Evolutionary conservation across 1,140 invertebrate species (phyloP), one percentile per base, ranked within the genome.

Genomic region (Wasmannia auropunctata): DNA sequence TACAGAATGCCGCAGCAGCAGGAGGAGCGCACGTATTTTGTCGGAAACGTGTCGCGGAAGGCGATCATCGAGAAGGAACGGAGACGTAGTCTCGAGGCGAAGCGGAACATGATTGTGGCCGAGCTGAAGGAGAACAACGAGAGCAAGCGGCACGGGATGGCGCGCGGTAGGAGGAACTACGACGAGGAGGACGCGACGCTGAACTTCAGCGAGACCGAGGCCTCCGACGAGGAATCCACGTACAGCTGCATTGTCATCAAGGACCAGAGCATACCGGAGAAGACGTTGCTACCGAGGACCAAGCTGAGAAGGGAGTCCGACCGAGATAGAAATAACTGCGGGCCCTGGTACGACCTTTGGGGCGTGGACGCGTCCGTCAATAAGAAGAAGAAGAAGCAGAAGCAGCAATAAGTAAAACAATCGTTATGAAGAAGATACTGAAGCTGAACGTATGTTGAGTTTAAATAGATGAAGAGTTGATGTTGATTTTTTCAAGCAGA

Each of bases 341-440:
- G 97, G 1, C 97, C 97, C 0, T 98, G 98, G 98, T 98, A 98
- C 91, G 97, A 98, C 94, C 96, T 98, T 54, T 98, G 97, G 98
- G 97, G 97, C 1, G 93, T 96, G n/a, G 96, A 96, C 88, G 92
- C 95, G 22, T 96, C 96, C 6, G 95, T 95, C 58, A 94, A 95
- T 86, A 96, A 94, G 75, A 95, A 95, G 83, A 95, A 95, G 85
- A 93, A 93, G 75, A 94, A 94, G 87, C 92, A 94, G 72, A 92
- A 93, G 80, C 91, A 92, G 49, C 79, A 84, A 37, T 90, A 94
- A 93, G 89, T 11, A 7, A 3, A 49, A 1, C 54, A 16, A 2
- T 2, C 1, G 19, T 49, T 31, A 22, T 49, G 28, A 51, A 49
- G 19, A 37, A 51, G 8, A 79, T 79, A 2, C 11, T 22, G 14